Percentiles rank a stretch among this genome's conserved stretches.
These are phyloP conservation scores for Malurus alboscapulatus DNA, from an alignment of 2,113 vertebrate species.

Conservation along the genomic window DNA sequence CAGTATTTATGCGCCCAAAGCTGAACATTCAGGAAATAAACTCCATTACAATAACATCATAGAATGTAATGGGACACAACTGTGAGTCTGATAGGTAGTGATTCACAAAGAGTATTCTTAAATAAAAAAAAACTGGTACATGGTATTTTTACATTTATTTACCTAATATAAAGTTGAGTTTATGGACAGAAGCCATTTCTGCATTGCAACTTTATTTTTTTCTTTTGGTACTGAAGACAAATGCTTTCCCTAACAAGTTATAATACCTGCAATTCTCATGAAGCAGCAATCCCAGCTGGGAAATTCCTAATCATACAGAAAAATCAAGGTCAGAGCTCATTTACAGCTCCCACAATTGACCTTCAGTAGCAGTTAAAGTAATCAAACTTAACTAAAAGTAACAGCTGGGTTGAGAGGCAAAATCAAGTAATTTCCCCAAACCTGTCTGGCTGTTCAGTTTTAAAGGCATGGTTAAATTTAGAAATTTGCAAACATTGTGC, in stretches of 20 bases:
- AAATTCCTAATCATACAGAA: background rate
- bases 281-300: background rate
- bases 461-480: background rate
- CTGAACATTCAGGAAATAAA: background rate
- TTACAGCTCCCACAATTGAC: background rate
- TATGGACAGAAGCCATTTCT: background rate
- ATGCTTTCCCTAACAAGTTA: background rate
- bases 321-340: background rate
- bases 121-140: background rate
- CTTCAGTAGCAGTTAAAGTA: background rate
- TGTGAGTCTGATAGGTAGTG: accelerated
- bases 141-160: background rate
- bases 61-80: background rate
- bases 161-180: background rate
- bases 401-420: background rate
- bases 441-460: background rate
- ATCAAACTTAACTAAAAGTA: background rate
- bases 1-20: background rate
- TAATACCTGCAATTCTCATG: background rate
- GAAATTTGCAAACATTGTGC: background rate
- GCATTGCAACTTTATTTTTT: background rate
- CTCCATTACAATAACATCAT: background rate
- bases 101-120: background rate
- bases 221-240: background rate
- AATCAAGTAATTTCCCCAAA: background rate